Evolutionary conservation across 2,888 invertebrate species (phyloP), one percentile per base, ranked within the genome.

Genomic region (Acleris literana): DNA sequence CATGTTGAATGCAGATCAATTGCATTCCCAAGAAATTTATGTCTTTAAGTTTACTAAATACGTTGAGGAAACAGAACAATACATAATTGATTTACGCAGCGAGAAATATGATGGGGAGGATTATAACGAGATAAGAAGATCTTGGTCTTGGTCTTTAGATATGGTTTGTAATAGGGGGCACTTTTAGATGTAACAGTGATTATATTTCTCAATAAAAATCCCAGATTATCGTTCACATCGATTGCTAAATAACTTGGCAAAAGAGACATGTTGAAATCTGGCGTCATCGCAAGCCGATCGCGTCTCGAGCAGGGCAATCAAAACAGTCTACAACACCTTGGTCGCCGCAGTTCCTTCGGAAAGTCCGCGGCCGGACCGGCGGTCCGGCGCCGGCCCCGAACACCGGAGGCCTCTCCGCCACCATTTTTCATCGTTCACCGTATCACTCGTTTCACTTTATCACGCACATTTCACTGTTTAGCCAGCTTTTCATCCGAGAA

Each of bases 281-380:
- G 53, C 71, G 73, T 74, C 72, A 71, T 70, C 69, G 65, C 64
- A 13, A 48, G 65, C 71, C 74, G 62, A 71, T 72, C 59, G 68
- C 64, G 70, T 70, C 65, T 68, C 69, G 49, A 61, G 60, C 56
- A 48, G 61, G 63, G 53, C 66, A 66, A 74, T 71, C 73, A 72
- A 72, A 71, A 74, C 68, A 78, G 77, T 78, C 77, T 81, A 78
- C 73, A 83, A 82, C 85, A 93, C 93, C 93, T 93, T 93, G 92
- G 81, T 94, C 94, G 77, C 94, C 94, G 74, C 93, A 93, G 79
- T 94, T 93, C 79, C 93, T 87, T 74, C 94, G 89, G 63, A 93
- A 91, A 75, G 92, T 93, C 79, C 92, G 85, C 69, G 91, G 91
- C 83, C 90, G 88, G 75, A 88, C 86, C 71, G 84, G 83, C 57